Base-by-base conservation (phyloP, 2,888 invertebrate species). In the Cantharis rustica region DNA sequence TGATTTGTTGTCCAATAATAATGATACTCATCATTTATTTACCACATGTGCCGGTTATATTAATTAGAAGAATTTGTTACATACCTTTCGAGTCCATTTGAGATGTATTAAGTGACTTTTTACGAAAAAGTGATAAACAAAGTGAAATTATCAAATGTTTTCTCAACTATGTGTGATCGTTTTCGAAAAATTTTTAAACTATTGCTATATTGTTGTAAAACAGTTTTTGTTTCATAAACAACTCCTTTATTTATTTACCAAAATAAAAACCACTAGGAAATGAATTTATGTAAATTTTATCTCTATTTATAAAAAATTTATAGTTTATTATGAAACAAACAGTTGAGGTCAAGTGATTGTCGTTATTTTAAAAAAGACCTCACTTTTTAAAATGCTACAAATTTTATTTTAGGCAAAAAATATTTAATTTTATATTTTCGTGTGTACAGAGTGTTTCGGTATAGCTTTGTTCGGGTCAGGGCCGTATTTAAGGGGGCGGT, bases 21-120 rank as follows among this genome's bases (percentile, higher is more conserved):
- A 88, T 94, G 83, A 90, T 94, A 83, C 91, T 93, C 85, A 90
- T 93, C 80, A 89, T 93, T 77, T 92, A 92, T 85, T 88, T 94
- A 81, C 94, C 94, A 73, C 93, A 94, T 85, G 88, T 94, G 84
- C 94, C 94, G 76, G 90, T 94, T 82, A 88, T 93, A 83, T 89
- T 93, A 83, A 87, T 93, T 73, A 90, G 93, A 81, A 90, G 93
- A 85, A 90, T 92, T 82, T 92, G 92, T 83, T 90, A 92, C 86
- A 92, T 93, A 86, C 93, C 92, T 7, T 91, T 93, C 82, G 93
- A 93, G 86, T 91, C 93, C 83, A 90, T 91, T 84, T 91, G 85
- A 91, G 47, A n/a, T 47, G 5, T 47, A n/a, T 47, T n/a, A 7
- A 47, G 47, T 47, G 47, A n/a, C 0, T 4, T 13, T 31, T 13